phyloP scores from a whole-genome alignment of 2,888 invertebrate genomes.

The Hemithea aestivaria region DNA sequence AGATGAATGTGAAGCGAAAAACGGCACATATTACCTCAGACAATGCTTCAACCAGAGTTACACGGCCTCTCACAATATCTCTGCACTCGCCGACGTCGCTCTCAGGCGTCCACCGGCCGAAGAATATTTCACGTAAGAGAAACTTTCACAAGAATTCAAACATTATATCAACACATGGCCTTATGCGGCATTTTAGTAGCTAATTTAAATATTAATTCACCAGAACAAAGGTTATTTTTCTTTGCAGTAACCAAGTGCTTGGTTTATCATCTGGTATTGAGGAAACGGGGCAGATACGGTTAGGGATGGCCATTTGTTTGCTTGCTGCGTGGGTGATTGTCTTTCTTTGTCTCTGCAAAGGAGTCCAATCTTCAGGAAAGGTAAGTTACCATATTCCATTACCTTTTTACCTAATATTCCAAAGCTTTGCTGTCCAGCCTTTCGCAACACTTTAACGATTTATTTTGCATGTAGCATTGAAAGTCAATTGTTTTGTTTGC shows the following conservation, averaged over 20 bases:
- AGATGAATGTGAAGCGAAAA: conserved; percentile 77
- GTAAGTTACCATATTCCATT: conserved; percentile 35
- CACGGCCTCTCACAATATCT: conserved; percentile 75
- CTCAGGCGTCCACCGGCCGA: conserved; percentile 83
- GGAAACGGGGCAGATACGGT: conserved; percentile 82
- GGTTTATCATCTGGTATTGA: conserved; percentile 86
- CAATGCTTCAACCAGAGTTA: conserved; percentile 81
- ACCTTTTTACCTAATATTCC: no score
- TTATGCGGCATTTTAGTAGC: conserved; percentile 11
- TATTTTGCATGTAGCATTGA: no score
- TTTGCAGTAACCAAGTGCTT: conserved; percentile 80
- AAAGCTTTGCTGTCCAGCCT: no score
- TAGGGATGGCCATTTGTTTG: conserved; percentile 86
- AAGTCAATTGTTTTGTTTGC: conserved; percentile 19
- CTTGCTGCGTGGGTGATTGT: conserved; percentile 89
- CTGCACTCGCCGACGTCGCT: conserved; percentile 74
- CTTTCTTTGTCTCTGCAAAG: conserved; percentile 87
- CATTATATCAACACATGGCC: neutral
- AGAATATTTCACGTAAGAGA: conserved; percentile 84
- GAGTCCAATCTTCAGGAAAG: conserved; percentile 89
- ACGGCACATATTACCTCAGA: conserved; percentile 82
- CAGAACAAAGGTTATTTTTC: no score
- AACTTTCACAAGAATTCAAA: conserved; percentile 9
- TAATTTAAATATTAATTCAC: neutral
- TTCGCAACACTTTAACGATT: no score